phyloP scores from a whole-genome alignment of 30 jellyfish, hydroid and myxozoan genomes.

The Hydractinia echinata region DNA sequence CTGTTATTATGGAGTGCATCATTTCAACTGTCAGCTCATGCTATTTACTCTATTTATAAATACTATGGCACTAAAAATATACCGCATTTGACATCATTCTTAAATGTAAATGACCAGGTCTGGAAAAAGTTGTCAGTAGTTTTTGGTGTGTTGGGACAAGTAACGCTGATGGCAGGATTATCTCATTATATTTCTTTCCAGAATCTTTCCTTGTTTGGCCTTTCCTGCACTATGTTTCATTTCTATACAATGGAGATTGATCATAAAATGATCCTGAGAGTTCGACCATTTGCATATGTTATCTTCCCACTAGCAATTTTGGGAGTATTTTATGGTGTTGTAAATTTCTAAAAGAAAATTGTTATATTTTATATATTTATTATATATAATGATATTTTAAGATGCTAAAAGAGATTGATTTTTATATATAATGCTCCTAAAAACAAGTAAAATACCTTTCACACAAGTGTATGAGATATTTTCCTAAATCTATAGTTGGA shows the following conservation, averaged over 20 bases:
- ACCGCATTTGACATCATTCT: not conserved
- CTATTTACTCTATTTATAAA: conserved; percentile 4
- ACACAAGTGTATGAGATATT: too few species aligned
- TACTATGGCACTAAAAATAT: conserved; percentile 17
- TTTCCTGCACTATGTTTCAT: not conserved
- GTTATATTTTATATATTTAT: too few species aligned
- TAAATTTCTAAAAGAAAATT: not conserved
- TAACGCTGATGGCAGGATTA: not conserved
- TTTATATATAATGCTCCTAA: too few species aligned
- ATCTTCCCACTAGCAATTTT: conserved; percentile 21
- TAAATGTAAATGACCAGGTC: not conserved
- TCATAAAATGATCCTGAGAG: conserved; percentile 7
- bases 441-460: too few species aligned
- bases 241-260: conserved; percentile 25
- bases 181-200: not conserved
- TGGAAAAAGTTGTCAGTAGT: conserved; percentile 8
- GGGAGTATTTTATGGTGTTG: conserved; percentile 4
- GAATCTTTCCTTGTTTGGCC: not conserved
- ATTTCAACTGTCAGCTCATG: conserved; percentile 4
- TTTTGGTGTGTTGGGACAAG: not conserved
- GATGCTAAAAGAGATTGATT: too few species aligned
- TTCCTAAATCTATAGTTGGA: too few species aligned
- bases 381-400: too few species aligned
- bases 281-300: conserved; percentile 21
- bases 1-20: conserved; percentile 14